Evolutionary conservation across 2,888 invertebrate species (phyloP).

Genomic region (Archips crataeganus): DNA sequence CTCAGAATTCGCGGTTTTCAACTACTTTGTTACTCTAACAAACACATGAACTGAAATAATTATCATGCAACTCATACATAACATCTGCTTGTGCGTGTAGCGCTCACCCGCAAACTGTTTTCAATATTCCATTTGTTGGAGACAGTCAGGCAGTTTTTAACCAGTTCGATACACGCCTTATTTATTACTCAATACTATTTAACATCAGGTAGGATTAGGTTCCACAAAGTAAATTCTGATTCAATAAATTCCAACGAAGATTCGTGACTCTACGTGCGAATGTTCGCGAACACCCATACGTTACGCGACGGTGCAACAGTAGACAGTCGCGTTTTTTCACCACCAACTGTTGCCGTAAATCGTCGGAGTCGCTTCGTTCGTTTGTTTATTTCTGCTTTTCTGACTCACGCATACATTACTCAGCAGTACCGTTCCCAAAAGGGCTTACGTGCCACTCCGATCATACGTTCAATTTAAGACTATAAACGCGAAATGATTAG

Average conservation of each 20-base stretch:
- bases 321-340: conserved; percentile 17
- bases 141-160: no score
- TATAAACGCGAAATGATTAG: background rate
- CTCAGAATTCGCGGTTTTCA: no score
- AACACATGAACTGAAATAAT: no score
- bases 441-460: background rate
- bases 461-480: background rate
- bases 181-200: no score
- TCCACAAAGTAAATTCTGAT: no score
- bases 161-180: no score
- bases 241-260: background rate
- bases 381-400: conserved; percentile 36
- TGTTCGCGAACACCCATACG: background rate
- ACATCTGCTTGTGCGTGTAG: no score
- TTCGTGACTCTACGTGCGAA: background rate
- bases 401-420: conserved; percentile 27
- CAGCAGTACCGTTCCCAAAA: background rate
- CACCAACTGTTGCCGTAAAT: conserved; percentile 42
- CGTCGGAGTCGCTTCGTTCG: conserved; percentile 20
- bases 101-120: no score
- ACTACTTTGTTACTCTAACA: no score
- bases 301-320: conserved; percentile 14
- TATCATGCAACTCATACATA: no score
- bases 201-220: no score
- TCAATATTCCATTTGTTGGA: no score